Conservation (phyloP, 2,888 invertebrate species). For the Campoletis raptor region DNA sequence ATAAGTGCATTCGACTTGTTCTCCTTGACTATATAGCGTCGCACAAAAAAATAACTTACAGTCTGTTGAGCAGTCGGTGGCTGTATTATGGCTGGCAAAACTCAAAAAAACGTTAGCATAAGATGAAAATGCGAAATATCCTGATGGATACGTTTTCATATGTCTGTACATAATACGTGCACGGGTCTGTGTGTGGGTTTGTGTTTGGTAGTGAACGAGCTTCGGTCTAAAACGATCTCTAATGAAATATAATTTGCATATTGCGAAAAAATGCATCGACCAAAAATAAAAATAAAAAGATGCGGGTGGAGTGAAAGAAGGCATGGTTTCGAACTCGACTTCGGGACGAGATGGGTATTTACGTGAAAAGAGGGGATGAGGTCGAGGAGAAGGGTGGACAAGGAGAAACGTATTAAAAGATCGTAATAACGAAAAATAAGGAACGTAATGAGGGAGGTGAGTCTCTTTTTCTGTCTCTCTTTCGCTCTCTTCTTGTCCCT, state of each 20-base stretch:
- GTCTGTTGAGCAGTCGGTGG: background rate
- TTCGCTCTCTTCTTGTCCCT: conserved; percentile 15
- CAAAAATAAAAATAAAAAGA: conserved; percentile 43
- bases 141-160: background rate
- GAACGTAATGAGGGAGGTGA: conserved; percentile 72
- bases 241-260: conserved; percentile 75
- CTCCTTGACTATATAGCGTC: conserved; percentile 45
- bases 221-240: conserved; percentile 64
- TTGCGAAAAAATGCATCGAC: conserved; percentile 53
- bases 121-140: conserved; percentile 21
- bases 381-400: conserved; percentile 40
- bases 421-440: conserved; percentile 73
- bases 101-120: background rate
- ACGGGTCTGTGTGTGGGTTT: background rate
- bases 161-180: background rate
- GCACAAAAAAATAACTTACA: background rate
- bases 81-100: conserved; percentile 42
- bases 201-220: conserved; percentile 32
- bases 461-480: conserved; percentile 59
- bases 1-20: conserved; percentile 23
- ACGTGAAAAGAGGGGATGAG: conserved; percentile 46
- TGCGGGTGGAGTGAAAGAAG: conserved; percentile 38
- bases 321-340: conserved; percentile 31
- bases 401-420: conserved; percentile 74
- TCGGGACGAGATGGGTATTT: conserved; percentile 53